phyloP scores from a whole-genome alignment of 2,113 vertebrate species.

The Hemichromis elongatus region DNA sequence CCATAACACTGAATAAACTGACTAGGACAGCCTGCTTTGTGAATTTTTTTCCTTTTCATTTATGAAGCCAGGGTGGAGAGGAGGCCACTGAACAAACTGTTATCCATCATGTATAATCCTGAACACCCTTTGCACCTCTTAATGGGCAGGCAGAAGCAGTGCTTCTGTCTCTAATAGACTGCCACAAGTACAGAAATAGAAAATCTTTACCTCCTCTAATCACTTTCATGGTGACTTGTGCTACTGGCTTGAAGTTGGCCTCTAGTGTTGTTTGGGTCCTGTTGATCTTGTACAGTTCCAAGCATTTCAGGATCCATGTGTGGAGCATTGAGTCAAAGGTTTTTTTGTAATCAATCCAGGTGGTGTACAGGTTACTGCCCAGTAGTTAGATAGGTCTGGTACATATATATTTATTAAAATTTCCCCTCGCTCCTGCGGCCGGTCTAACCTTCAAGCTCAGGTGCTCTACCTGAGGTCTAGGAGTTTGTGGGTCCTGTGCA shows the following conservation, averaged over 20 bases:
- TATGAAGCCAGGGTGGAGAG: background rate
- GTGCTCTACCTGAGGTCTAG: no score
- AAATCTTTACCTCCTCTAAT: background rate
- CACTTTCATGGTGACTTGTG: background rate
- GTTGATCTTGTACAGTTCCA: background rate
- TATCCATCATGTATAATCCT: background rate
- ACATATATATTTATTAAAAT: no score
- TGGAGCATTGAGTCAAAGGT: background rate
- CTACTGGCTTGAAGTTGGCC: background rate
- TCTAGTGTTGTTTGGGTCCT: background rate
- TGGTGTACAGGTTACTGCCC: background rate
- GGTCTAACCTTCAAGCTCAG: no score
- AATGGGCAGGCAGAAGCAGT: background rate
- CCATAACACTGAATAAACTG: background rate
- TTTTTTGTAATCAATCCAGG: background rate
- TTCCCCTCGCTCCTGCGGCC: no score
- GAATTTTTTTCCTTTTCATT: background rate
- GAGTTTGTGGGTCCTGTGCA: no score
- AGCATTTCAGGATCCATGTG: background rate
- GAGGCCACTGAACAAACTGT: background rate
- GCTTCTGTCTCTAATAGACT: background rate
- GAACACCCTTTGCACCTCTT: background rate
- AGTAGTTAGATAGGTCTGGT: background rate
- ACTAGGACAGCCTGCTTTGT: background rate
- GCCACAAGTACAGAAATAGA: background rate